phyloP scores from a whole-genome alignment of 2,888 invertebrate species.

The Tridacna crocea region DNA sequence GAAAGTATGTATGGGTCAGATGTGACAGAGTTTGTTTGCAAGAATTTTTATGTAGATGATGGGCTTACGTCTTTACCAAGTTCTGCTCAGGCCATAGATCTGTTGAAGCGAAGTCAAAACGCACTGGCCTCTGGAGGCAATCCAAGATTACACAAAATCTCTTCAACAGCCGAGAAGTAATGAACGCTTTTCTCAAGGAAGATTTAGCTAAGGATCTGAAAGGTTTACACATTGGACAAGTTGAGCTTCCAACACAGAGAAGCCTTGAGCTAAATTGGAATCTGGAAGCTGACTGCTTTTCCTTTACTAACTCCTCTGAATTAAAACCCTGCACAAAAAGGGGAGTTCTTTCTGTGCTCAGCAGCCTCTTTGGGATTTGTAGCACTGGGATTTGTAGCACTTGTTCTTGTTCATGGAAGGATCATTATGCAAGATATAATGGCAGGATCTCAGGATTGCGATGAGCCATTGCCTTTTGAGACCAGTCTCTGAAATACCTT shows the following conservation, averaged over 20 bases:
- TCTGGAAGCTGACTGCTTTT: slow-evolving; percentile 47
- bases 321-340: slow-evolving; percentile 43
- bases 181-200: slow-evolving; percentile 44
- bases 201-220: slow-evolving; percentile 54
- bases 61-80: slow-evolving; percentile 47
- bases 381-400: slow-evolving; percentile 26
- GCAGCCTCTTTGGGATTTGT: slow-evolving; percentile 19
- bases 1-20: background rate
- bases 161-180: slow-evolving; percentile 48
- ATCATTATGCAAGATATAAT: slow-evolving; percentile 17
- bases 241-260: slow-evolving; percentile 2
- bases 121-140: slow-evolving; percentile 38
- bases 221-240: slow-evolving; percentile 48
- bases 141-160: slow-evolving; percentile 57
- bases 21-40: background rate
- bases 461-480: slow-evolving; percentile 37
- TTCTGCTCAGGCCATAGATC: slow-evolving; percentile 34
- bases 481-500: slow-evolving; percentile 35
- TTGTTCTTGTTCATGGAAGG: slow-evolving; percentile 12
- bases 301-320: slow-evolving; percentile 34
- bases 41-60: slow-evolving; percentile 65
- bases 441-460: slow-evolving; percentile 12
- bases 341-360: slow-evolving; percentile 25
- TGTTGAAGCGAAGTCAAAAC: slow-evolving; percentile 52
- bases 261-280: slow-evolving; percentile 45